Evolutionary conservation across 2,797 vertebrate species (phyloP).

Genomic region (Rhinatrema bivittatum): DNA sequence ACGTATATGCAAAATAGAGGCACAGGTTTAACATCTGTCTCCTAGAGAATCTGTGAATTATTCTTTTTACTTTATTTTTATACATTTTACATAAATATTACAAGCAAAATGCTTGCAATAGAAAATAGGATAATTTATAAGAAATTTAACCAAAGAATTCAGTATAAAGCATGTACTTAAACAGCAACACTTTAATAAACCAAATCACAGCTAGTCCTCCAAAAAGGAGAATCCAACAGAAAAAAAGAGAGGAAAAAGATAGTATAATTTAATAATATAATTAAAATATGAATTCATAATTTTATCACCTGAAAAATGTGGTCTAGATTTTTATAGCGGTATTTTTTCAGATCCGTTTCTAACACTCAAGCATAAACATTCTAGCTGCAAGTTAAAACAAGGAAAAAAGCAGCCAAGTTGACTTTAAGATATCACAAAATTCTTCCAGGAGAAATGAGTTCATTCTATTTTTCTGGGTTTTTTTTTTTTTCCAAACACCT

Average conservation of each 20-base stretch:
- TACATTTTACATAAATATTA: constrained; percentile 18
- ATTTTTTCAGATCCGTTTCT: constrained; percentile 19
- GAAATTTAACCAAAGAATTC: no score
- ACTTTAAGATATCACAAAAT: constrained; percentile 22
- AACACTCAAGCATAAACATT: constrained; percentile 25
- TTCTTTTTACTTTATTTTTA: no score
- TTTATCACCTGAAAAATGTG: constrained; percentile 15
- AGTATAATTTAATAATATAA: constrained; percentile 30
- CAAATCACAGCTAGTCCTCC: no score
- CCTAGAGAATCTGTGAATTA: no score
- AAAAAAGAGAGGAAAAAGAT: neutral
- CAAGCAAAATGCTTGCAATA: no score
- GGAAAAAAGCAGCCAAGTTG: constrained; percentile 24
- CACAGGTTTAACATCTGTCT: neutral
- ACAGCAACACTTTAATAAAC: no score
- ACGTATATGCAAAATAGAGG: neutral
- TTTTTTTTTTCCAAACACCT: constrained; percentile 22
- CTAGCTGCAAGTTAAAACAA: constrained; percentile 27
- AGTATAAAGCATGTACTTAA: no score
- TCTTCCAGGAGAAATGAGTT: constrained; percentile 25
- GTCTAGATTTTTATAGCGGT: constrained; percentile 16
- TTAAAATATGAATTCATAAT: constrained; percentile 28
- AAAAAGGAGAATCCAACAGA: no score
- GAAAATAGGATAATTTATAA: no score
- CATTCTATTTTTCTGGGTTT: constrained; percentile 31